Evolutionary conservation across 1,140 invertebrate species (phyloP).

Genomic region (Colletes latitarsis): DNA sequence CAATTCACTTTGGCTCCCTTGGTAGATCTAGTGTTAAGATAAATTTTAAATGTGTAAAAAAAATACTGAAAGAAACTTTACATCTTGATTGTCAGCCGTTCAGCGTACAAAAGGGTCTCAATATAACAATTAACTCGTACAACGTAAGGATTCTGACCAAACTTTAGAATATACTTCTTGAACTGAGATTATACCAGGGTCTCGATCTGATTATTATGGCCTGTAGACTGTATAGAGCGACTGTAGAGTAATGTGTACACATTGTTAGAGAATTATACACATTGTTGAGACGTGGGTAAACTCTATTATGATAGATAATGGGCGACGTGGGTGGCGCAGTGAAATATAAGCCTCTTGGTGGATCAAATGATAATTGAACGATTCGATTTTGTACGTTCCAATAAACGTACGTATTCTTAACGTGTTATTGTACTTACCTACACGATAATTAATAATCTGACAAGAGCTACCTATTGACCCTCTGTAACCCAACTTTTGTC

Average conservation of each 20-base stretch:
- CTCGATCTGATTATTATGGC: constrained; percentile 38
- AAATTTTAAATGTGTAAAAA: background rate
- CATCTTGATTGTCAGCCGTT: background rate
- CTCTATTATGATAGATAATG: constrained; percentile 38
- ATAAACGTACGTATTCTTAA: background rate
- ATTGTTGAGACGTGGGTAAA: constrained; percentile 46
- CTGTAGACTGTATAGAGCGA: constrained; percentile 50
- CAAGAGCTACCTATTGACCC: background rate
- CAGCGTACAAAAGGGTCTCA: constrained; percentile 42
- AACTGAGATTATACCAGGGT: constrained; percentile 46
- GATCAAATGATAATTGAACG: background rate
- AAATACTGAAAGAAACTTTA: background rate
- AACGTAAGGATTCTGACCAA: constrained; percentile 61
- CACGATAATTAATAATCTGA: background rate
- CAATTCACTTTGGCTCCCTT: too few relatives aligned
- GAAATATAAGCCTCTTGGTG: constrained; percentile 5
- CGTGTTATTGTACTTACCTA: background rate
- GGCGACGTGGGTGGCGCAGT: background rate
- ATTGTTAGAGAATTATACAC: constrained; percentile 53
- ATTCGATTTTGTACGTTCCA: background rate
- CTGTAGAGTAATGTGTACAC: constrained; percentile 41
- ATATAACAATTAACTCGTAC: constrained; percentile 43
- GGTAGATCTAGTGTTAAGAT: too few relatives aligned
- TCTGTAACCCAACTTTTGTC: too few relatives aligned
- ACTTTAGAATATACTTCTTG: constrained; percentile 47